A percentile compares a stretch with the other conserved stretches of the same genome.
These are phyloP conservation scores for Fabriciana adippe DNA, from an alignment of 2,888 invertebrate species.

Conservation along the genomic window DNA sequence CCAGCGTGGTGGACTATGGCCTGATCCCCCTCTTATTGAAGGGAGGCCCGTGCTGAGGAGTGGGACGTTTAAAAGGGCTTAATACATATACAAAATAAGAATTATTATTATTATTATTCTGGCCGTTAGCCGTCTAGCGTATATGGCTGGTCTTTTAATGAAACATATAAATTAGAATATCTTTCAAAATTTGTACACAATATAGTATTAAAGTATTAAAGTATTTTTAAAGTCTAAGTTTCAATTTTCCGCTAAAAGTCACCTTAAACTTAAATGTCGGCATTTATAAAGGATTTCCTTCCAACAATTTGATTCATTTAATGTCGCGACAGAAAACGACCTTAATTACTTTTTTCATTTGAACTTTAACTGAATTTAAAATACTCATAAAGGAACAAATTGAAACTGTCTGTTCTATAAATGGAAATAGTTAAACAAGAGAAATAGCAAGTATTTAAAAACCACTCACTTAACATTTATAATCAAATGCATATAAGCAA, in stretches of 20 bases:
- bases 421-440: conserved; percentile 45
- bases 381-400: conserved; percentile 49
- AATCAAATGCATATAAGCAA: conserved; percentile 2
- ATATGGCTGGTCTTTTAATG: too few relatives aligned
- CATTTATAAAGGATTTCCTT: conserved; percentile 51
- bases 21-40: too few relatives aligned
- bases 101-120: too few relatives aligned
- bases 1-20: too few relatives aligned
- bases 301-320: conserved; percentile 59
- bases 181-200: too few relatives aligned
- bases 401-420: conserved; percentile 45
- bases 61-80: too few relatives aligned
- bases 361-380: conserved; percentile 53
- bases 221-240: conserved; percentile 5
- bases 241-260: conserved; percentile 17
- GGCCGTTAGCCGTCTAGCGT: too few relatives aligned
- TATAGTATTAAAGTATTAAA: too few relatives aligned
- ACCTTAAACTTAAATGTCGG: conserved; percentile 34
- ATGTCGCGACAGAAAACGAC: conserved; percentile 53
- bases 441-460: conserved; percentile 11
- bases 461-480: conserved; percentile 1
- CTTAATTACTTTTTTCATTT: conserved; percentile 71
- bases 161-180: too few relatives aligned
- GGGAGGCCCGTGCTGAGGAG: too few relatives aligned
- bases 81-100: too few relatives aligned